A percentile compares a stretch with the other conserved stretches of the same genome.
Evolutionary conservation across 2,888 invertebrate species (phyloP).

Genomic region (Macrophya alboannulata): DNA sequence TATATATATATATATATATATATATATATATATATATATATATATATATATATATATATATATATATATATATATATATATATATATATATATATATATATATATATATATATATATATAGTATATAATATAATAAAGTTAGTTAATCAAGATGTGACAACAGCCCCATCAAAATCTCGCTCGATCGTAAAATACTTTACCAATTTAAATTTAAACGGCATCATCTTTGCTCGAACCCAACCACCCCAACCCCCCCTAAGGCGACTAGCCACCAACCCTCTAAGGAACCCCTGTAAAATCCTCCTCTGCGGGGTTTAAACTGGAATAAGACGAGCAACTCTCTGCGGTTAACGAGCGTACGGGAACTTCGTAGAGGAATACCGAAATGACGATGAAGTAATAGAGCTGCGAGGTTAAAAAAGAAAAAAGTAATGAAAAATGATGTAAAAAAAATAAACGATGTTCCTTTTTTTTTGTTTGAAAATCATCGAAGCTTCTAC

Average conservation of each 20-base stretch:
- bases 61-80: too few species aligned
- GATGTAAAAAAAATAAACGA: neutral
- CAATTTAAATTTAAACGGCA: constrained; percentile 79
- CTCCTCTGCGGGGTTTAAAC: neutral
- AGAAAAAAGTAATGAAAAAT: neutral
- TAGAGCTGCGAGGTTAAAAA: neutral
- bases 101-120: too few species aligned
- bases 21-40: too few species aligned
- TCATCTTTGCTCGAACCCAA: constrained; percentile 1
- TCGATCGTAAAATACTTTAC: constrained; percentile 80
- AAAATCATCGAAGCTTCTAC: neutral
- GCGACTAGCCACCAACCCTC: too few species aligned
- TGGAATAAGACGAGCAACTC: constrained; percentile 60
- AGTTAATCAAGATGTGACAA: constrained; percentile 80
- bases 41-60: too few species aligned
- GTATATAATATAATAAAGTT: constrained; percentile 13
- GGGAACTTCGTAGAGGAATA: neutral
- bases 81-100: too few species aligned
- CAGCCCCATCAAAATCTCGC: constrained; percentile 78
- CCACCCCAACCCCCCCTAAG: too few species aligned
- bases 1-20: too few species aligned
- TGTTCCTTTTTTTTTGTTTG: neutral
- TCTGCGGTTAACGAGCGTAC: constrained; percentile 79
- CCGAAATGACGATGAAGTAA: neutral
- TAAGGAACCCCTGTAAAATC: neutral